A percentile compares a stretch with the other conserved stretches of the same genome.
Conservation (phyloP, 1,140 invertebrate species). For the Aphis gossypii region DNA sequence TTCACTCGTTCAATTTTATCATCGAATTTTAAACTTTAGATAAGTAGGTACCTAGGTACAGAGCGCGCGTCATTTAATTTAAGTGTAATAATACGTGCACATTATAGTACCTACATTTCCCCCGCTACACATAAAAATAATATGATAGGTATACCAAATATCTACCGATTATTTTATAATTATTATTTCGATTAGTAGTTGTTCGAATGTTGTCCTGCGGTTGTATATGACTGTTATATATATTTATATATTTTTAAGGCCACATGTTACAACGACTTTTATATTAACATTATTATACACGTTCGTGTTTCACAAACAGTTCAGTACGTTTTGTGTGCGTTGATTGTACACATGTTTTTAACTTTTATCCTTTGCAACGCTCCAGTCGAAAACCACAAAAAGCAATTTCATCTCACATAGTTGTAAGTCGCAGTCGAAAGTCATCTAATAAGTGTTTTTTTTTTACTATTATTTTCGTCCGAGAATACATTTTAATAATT, state of each 20-base stretch:
- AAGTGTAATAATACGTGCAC: too few species aligned
- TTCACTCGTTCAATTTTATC: background rate
- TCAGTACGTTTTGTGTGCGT: background rate
- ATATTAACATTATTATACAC: background rate
- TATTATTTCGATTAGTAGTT: background rate
- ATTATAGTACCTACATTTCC: too few species aligned
- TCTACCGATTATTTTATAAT: background rate
- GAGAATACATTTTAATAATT: background rate
- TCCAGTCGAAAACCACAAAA: background rate
- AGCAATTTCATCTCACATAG: background rate
- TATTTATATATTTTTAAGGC: background rate
- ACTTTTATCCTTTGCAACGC: background rate
- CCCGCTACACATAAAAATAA: background rate
- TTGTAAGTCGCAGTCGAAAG: background rate
- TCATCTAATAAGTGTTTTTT: background rate
- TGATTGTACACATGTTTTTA: background rate
- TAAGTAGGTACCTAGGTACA: background rate
- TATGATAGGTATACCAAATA: background rate
- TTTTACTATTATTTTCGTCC: background rate
- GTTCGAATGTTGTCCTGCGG: background rate
- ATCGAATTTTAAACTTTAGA: slow-evolving; percentile 7
- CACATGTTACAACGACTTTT: background rate
- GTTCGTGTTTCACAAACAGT: background rate
- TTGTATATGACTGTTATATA: background rate
- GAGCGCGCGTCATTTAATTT: background rate